Evolutionary conservation across 2,113 vertebrate genomes (phyloP).

Genomic region (Motacilla alba): DNA sequence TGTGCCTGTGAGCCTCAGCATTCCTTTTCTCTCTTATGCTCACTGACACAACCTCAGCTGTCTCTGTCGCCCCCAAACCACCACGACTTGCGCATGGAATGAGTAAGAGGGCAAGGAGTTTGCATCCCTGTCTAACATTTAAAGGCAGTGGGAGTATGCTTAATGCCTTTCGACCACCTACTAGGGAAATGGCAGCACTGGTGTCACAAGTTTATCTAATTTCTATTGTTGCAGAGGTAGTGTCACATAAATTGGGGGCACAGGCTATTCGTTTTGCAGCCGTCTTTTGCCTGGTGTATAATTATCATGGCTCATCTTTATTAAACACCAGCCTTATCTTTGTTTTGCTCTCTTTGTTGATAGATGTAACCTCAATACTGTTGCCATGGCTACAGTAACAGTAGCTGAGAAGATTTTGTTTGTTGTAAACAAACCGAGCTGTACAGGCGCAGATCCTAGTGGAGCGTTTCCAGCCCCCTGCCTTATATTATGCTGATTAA

Average conservation of each 20-base stretch:
- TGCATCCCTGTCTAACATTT: background rate
- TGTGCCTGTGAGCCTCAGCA: background rate
- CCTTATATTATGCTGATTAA: slow-evolving; percentile 43
- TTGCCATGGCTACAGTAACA: slow-evolving; percentile 72
- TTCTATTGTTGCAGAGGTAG: background rate
- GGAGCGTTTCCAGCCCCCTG: slow-evolving; percentile 22
- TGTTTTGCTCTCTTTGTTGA: slow-evolving; percentile 72
- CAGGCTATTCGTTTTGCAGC: background rate
- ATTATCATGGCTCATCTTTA: slow-evolving; percentile 74
- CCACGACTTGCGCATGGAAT: background rate
- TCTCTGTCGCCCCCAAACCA: background rate
- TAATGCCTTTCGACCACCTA: background rate
- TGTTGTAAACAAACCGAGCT: slow-evolving; percentile 75
- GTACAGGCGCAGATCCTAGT: slow-evolving; percentile 31
- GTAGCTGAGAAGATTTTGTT: slow-evolving; percentile 73
- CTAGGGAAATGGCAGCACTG: background rate
- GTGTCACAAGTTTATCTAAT: background rate
- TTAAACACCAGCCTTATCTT: slow-evolving; percentile 71
- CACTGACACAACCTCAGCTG: background rate
- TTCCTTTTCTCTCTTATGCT: background rate
- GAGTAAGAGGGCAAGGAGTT: background rate
- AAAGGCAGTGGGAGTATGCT: background rate
- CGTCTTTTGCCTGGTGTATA: slow-evolving; percentile 47
- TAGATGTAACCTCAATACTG: slow-evolving; percentile 72
- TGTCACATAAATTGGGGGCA: background rate